Evolutionary conservation across 2,797 vertebrate genomes (phyloP).

Genomic region (Psittacula echo): DNA sequence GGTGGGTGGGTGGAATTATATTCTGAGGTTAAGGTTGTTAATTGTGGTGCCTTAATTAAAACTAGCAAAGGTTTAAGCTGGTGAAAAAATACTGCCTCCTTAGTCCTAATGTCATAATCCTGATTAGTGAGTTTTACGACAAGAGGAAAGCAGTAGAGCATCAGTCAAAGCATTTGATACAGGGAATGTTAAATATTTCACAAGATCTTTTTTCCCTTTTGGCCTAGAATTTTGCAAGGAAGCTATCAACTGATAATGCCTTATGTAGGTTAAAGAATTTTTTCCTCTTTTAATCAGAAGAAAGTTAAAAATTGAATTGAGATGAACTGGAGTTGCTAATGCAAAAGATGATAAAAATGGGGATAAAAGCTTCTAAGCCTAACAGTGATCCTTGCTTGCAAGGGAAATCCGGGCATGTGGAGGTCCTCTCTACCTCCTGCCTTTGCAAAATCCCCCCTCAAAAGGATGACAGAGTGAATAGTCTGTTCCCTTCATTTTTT

Average conservation of each 20-base stretch:
- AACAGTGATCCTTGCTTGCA: fast-evolving
- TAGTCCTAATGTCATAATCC: background rate
- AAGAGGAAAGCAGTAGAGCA: background rate
- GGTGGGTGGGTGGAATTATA: fast-evolving
- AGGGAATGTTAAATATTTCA: background rate
- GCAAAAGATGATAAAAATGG: background rate
- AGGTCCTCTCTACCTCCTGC: background rate
- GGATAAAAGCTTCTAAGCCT: background rate
- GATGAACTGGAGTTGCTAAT: background rate
- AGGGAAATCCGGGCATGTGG: background rate
- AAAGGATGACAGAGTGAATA: background rate
- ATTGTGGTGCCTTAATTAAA: background rate
- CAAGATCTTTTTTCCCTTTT: background rate
- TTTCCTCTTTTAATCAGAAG: background rate
- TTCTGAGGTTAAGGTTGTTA: background rate
- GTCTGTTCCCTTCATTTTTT: background rate
- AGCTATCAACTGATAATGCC: background rate
- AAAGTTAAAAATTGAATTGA: background rate
- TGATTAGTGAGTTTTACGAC: background rate
- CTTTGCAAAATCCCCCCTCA: background rate
- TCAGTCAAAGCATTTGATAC: background rate
- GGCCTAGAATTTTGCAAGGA: background rate
- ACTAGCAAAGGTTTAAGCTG: background rate
- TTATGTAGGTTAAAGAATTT: background rate
- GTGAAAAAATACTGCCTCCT: background rate